phyloP scores from a whole-genome alignment of 37 sponge, comb jelly and placozoan species.

The Ianthella basta region DNA sequence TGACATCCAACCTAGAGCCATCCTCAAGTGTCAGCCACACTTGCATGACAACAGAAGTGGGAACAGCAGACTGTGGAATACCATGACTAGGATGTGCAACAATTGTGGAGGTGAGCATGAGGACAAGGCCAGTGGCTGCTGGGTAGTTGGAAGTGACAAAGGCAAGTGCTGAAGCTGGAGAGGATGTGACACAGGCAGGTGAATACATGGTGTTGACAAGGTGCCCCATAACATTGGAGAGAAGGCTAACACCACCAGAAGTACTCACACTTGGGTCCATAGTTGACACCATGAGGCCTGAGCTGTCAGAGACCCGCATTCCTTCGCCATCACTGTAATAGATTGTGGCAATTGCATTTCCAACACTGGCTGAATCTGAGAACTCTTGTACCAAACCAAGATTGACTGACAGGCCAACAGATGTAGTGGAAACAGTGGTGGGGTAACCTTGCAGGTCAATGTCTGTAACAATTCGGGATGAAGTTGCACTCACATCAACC shows the following conservation, averaged over 20 bases:
- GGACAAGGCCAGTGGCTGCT: background rate
- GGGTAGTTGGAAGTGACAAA: background rate
- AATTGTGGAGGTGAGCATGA: background rate
- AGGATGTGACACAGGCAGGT: background rate
- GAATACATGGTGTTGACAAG: background rate
- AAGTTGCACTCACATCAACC: background rate
- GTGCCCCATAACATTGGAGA: background rate
- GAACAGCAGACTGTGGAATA: background rate
- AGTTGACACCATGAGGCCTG: background rate
- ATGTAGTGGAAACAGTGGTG: background rate
- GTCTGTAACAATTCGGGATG: conserved; percentile 31
- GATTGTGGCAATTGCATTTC: conserved; percentile 37
- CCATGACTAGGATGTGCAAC: background rate
- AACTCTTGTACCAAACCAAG: conserved; percentile 25
- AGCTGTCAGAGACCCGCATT: background rate
- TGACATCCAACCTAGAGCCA: background rate
- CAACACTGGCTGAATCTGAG: background rate
- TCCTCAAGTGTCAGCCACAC: background rate
- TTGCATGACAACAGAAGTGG: background rate
- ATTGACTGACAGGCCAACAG: conserved; percentile 15
- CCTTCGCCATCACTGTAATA: conserved; percentile 68
- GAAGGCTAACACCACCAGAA: background rate
- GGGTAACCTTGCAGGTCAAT: conserved; percentile 21
- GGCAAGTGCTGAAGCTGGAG: background rate
- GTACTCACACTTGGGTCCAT: background rate